A percentile compares a stretch with the other conserved stretches of the same genome.
Evolutionary conservation across 2,797 vertebrate genomes (phyloP).

Genomic region (Acridotheres tristis): DNA sequence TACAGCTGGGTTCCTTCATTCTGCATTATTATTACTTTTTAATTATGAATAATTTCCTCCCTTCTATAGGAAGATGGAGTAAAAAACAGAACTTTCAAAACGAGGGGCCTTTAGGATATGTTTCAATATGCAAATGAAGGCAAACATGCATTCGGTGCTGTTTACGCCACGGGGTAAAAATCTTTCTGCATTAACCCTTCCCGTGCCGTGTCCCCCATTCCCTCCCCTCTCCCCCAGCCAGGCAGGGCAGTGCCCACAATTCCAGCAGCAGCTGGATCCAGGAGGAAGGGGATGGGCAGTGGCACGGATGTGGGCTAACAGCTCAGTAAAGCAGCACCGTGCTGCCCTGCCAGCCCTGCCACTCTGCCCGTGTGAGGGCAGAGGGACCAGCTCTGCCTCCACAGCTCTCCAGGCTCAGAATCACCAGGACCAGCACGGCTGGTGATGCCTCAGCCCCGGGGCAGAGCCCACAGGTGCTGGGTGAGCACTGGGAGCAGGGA

Average conservation of each 20-base stretch:
- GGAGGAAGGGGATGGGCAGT: not conserved
- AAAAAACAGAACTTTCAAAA: constrained; percentile 54
- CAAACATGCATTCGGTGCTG: constrained; percentile 70
- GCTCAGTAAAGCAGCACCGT: accelerated
- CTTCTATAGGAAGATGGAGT: constrained; percentile 68
- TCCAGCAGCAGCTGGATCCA: not conserved
- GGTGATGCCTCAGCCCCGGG: not conserved
- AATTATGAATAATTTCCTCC: constrained; percentile 79
- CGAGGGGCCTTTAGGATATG: constrained; percentile 67
- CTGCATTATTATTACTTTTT: constrained; percentile 76
- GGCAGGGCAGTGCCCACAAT: accelerated
- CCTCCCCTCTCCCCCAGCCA: not conserved
- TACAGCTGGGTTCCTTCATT: constrained; percentile 74
- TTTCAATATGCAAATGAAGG: constrained; percentile 75
- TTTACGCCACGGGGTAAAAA: constrained; percentile 77
- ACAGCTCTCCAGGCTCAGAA: accelerated
- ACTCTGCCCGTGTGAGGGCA: not conserved
- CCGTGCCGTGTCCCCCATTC: not conserved
- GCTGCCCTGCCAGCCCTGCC: not conserved
- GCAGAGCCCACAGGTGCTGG: accelerated
- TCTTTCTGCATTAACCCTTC: constrained; percentile 61
- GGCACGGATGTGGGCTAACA: accelerated
- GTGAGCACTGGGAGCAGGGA: not conserved
- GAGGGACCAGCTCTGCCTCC: not conserved
- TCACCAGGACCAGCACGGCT: accelerated